phyloP scores from a whole-genome alignment of 2,888 invertebrate genomes.

The Apeira syringaria region DNA sequence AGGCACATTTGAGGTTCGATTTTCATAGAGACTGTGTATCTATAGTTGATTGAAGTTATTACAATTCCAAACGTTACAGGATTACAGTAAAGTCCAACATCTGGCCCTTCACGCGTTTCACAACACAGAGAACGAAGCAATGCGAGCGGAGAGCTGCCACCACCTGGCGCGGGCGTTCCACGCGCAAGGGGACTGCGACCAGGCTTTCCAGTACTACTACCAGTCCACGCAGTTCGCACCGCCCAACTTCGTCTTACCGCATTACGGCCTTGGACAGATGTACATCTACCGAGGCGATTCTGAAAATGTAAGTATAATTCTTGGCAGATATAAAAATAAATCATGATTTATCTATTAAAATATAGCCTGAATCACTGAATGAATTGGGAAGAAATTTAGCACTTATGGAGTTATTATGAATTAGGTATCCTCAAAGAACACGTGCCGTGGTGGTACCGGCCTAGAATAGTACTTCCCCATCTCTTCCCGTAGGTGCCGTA shows the following conservation, averaged over 20 bases:
- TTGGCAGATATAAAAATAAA: too few relatives aligned
- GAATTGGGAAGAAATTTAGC: too few relatives aligned
- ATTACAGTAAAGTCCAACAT: constrained; percentile 98
- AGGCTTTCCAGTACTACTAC: constrained; percentile 99
- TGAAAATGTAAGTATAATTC: constrained; percentile 92
- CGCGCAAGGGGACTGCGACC: constrained; percentile 96
- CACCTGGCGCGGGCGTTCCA: constrained; percentile 98
- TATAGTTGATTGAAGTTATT: too few relatives aligned
- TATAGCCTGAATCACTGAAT: too few relatives aligned
- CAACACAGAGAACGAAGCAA: constrained; percentile 99
- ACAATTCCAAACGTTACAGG: constrained; percentile 82
- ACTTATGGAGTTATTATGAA: too few relatives aligned
- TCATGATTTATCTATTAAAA: too few relatives aligned
- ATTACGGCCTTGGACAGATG: constrained; percentile 99
- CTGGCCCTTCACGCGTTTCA: constrained; percentile 98
- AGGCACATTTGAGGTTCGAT: too few relatives aligned
- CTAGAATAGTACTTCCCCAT: too few relatives aligned
- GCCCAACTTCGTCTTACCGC: constrained; percentile 96
- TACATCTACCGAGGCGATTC: constrained; percentile 98
- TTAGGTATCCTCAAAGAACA: too few relatives aligned
- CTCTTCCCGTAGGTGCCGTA: too few relatives aligned
- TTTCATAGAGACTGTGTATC: too few relatives aligned
- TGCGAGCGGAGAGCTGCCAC: constrained; percentile 99
- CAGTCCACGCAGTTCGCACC: constrained; percentile 99
- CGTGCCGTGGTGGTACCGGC: too few relatives aligned